Conservation (phyloP, 2,888 invertebrate species). For the Andrena camellia region DNA sequence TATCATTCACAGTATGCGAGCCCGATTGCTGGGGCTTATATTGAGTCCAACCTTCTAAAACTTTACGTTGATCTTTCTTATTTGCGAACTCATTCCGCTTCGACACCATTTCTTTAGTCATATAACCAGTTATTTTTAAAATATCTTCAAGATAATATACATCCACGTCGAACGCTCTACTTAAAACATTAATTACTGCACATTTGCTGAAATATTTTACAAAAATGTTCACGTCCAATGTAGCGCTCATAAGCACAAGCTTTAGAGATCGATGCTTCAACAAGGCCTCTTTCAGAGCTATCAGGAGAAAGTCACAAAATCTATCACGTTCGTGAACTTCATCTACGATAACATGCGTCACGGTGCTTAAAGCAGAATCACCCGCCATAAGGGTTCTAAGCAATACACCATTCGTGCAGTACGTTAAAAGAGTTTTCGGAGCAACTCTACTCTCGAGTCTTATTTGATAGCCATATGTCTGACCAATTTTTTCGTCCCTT, state of each 20-base stretch:
- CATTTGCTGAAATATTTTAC: conserved; percentile 93
- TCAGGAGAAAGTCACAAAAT: conserved; percentile 96
- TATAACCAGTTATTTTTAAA: conserved; percentile 88
- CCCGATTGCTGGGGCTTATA: conserved; percentile 71
- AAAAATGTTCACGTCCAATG: conserved; percentile 94
- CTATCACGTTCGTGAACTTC: conserved; percentile 98
- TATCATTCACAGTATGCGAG: conserved; percentile 65
- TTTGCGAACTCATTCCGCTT: conserved; percentile 81
- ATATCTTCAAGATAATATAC: conserved; percentile 93
- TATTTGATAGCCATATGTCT: conserved; percentile 95
- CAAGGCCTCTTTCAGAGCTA: conserved; percentile 92
- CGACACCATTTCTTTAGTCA: conserved; percentile 85
- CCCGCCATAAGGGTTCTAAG: conserved; percentile 95
- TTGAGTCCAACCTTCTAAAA: conserved; percentile 84
- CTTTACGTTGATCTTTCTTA: conserved; percentile 82
- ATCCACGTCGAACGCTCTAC: conserved; percentile 91
- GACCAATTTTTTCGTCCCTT: conserved; percentile 89
- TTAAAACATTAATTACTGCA: conserved; percentile 92
- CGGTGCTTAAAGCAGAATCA: conserved; percentile 89
- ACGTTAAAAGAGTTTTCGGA: conserved; percentile 93
- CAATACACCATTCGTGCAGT: conserved; percentile 96
- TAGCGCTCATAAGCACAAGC: conserved; percentile 97
- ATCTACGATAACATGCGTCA: conserved; percentile 96
- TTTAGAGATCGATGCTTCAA: conserved; percentile 90
- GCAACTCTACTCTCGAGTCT: conserved; percentile 94